Base-by-base conservation (phyloP, 1,140 invertebrate species). In the Trypoxylus dichotomus region DNA sequence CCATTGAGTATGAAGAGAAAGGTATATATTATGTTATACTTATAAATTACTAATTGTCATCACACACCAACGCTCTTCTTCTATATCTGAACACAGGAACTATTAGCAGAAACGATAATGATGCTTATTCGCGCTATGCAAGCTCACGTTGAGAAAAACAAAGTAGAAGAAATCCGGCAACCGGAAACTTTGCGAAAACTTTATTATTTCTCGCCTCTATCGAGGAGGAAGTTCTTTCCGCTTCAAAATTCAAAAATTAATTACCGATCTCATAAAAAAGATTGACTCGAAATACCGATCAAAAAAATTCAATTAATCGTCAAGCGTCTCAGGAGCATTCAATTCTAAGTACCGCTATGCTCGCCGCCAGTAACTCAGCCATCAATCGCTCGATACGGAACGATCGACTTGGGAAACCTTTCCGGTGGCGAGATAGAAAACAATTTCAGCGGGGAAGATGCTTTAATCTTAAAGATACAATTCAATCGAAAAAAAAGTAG, bases 251-350 rank as follows among this genome's bases (percentile, higher is more conserved):
- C 19, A 63, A 63, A 63, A 63, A 63, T 63, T 63, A 63, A 63
- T 63, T 63, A 63, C 60, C 60, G 60, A 63, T 24, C 60, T 63
- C 60, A 63, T 63, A 63, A 63, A 63, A 27, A 63, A 63, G 21
- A 63, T 63, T 63, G 60, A 63, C 60, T 27, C n/a, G 60, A 63
- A 63, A 63, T 63, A 63, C 60, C 60, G 2, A 24, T 3, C 6
- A 6, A 63, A 63, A 63, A 63, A 63, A 63, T 63, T 63, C 60
- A 63, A 63, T 63, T 63, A 63, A 63, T 63, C 60, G 60, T 63
- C 60, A 13, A 63, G 60, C 24, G 25, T 63, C 60, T 63, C 60
- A 27, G 60, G 60, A 63, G 25, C 60, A 63, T 63, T 63, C 60
- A 63, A 27, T 25, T 13, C 60, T 63, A 6, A 63, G 19, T 6